Base-by-base conservation (phyloP, 2,888 invertebrate species). In the Leptothorax acervorum region DNA sequence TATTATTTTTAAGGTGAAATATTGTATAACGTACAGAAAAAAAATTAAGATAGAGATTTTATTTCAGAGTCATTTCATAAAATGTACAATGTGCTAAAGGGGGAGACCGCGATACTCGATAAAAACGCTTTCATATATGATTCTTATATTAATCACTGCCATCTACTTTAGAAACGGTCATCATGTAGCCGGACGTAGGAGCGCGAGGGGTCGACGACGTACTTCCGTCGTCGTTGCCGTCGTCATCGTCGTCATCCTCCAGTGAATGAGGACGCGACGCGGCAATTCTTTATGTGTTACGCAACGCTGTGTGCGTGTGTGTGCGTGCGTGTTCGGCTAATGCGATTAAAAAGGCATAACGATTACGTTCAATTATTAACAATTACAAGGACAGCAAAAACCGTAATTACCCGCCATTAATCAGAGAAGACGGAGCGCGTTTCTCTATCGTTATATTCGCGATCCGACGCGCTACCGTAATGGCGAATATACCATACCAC, bases 361-460 rank as follows among this genome's bases (percentile, higher is more conserved):
- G 93, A 93, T 93, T 93, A 93, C 92, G 92, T 92, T 93, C 93
- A 93, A 94, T 94, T 94, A 94, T 94, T 92, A 93, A 93, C 93
- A 93, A 94, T 94, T 94, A 94, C 93, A 91, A 91, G 92, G 91
- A 88, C 90, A 86, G 91, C 90, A 93, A 94, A 93, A 93, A 94
- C 87, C 87, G 89, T 94, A 94, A 94, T 94, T 93, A 93, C 91
- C 91, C 86, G 87, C 90, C 92, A 94, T 94, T 93, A 93, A 94
- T 94, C 94, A 94, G 93, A 89, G 84, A 86, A 60, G 86, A 84
- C 88, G 73, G 85, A 60, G 75, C 65, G 86, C 86, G 84, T 87
- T 86, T 85, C 88, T 88, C 78, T 81, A 68, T 78, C 71, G 74
- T 66, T 79, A 62, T 62, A 35, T 12, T 57, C 48, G 79, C 60